A percentile compares a stretch with the other conserved stretches of the same genome.
These are phyloP conservation scores for Cancer borealis DNA, from an alignment of 2,888 invertebrate genomes.

Conservation along the genomic window DNA sequence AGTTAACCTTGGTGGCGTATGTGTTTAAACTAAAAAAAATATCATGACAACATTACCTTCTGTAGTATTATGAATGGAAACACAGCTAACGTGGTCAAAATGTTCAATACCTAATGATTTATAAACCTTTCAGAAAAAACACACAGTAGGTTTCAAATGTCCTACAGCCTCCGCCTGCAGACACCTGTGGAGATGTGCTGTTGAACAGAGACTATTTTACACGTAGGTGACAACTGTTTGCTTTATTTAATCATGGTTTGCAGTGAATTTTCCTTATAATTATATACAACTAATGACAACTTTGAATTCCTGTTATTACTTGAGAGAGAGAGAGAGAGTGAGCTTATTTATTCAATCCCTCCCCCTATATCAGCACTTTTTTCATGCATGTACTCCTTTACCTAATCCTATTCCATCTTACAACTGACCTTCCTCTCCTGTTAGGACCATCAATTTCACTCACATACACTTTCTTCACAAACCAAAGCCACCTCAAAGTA, in stretches of 20 bases:
- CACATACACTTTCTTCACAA: too few relatives aligned
- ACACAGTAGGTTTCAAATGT: conserved; percentile 97
- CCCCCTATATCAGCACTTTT: too few relatives aligned
- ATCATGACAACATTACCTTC: neutral
- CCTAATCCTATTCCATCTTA: too few relatives aligned
- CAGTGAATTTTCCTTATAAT: neutral
- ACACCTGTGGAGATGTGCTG: conserved; percentile 98
- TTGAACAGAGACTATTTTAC: conserved; percentile 98
- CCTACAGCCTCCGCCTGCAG: conserved; percentile 94
- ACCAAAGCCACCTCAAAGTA: too few relatives aligned
- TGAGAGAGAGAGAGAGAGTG: too few relatives aligned
- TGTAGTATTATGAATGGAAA: neutral
- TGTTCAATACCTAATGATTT: neutral
- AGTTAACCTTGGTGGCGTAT: neutral
- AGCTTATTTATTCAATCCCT: too few relatives aligned
- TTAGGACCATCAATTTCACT: too few relatives aligned
- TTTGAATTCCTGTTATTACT: neutral
- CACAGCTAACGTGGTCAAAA: conserved; percentile 76
- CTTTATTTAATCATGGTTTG: neutral
- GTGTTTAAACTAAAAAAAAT: too few relatives aligned
- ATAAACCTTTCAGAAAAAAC: conserved; percentile 87
- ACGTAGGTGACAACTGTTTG: conserved; percentile 86
- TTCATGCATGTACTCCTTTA: too few relatives aligned
- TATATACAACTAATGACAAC: neutral
- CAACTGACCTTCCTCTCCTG: too few relatives aligned